Percentiles rank a stretch among this genome's conserved stretches.
These are phyloP conservation scores for Lordiphosa clarofinis DNA, from an alignment of 1,140 invertebrate genomes.

Conservation along the genomic window DNA sequence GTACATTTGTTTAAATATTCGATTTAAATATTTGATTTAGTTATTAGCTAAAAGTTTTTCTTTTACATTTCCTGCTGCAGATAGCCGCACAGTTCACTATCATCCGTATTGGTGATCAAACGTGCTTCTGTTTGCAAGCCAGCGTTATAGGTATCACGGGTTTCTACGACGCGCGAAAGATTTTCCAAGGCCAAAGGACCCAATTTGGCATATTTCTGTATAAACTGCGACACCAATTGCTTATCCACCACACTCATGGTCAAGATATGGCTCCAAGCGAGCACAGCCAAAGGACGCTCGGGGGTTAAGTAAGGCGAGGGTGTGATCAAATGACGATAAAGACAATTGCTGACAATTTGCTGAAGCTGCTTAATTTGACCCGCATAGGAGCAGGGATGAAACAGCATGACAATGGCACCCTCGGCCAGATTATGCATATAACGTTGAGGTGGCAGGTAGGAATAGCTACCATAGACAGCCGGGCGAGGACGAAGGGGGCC, in stretches of 20 bases:
- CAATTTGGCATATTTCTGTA: constrained; percentile 83
- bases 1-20: constrained; percentile 6
- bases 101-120: constrained; percentile 81
- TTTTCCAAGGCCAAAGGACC: constrained; percentile 81
- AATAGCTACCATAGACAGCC: constrained; percentile 91
- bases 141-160: constrained; percentile 82
- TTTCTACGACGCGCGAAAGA: constrained; percentile 84
- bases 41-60: constrained; percentile 7
- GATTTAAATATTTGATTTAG: constrained; percentile 18
- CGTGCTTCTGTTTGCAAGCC: constrained; percentile 81
- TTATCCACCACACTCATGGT: constrained; percentile 86
- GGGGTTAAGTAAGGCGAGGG: constrained; percentile 84
- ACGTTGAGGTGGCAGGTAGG: constrained; percentile 89
- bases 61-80: constrained; percentile 47
- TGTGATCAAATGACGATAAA: constrained; percentile 90
- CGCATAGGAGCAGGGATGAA: constrained; percentile 91
- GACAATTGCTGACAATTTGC: constrained; percentile 84
- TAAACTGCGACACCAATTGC: constrained; percentile 83
- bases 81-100: constrained; percentile 81
- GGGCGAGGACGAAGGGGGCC: constrained; percentile 90
- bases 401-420: constrained; percentile 91
- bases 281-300: constrained; percentile 86
- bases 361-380: constrained; percentile 84
- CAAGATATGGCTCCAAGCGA: constrained; percentile 88
- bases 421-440: constrained; percentile 94